These are phyloP conservation scores for Limenitis camilla DNA, from an alignment of 2,888 invertebrate species.

Conservation along the genomic window DNA sequence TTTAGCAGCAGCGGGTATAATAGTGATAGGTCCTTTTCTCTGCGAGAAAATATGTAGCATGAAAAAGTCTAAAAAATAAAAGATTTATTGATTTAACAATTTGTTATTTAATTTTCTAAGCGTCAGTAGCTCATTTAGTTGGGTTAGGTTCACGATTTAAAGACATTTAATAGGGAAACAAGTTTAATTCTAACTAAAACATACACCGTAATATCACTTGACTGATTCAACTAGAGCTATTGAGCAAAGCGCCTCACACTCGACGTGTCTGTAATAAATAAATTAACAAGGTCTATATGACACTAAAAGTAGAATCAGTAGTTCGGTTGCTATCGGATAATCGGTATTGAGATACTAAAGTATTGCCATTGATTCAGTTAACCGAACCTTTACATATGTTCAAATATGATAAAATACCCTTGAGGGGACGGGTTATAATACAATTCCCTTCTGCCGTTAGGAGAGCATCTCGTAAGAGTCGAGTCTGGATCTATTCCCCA, in stretches of 20 bases:
- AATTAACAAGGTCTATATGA: constrained; percentile 55
- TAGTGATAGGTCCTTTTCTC: constrained; percentile 25
- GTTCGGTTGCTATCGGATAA: constrained; percentile 4
- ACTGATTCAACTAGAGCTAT: constrained; percentile 56
- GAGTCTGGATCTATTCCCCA: no score
- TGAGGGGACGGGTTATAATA: no score
- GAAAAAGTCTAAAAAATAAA: constrained; percentile 7
- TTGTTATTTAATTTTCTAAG: no score
- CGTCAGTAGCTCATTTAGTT: no score
- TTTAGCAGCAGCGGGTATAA: constrained; percentile 20
- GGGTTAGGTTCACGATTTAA: no score
- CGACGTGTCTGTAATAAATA: constrained; percentile 36
- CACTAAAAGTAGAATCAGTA: constrained; percentile 41
- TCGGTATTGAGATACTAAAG: neutral
- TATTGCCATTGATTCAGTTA: neutral
- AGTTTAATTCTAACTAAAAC: constrained; percentile 56
- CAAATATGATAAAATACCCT: no score
- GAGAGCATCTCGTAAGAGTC: no score
- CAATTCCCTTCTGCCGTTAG: no score
- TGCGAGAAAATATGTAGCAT: constrained; percentile 24
- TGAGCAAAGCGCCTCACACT: constrained; percentile 51
- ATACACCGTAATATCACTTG: constrained; percentile 75
- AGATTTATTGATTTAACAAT: neutral
- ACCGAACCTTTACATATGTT: no score
- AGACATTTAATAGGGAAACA: constrained; percentile 43